These are phyloP conservation scores for Sorex maritimensis DNA, from an alignment of 2,797 vertebrate species.

Conservation along the genomic window DNA sequence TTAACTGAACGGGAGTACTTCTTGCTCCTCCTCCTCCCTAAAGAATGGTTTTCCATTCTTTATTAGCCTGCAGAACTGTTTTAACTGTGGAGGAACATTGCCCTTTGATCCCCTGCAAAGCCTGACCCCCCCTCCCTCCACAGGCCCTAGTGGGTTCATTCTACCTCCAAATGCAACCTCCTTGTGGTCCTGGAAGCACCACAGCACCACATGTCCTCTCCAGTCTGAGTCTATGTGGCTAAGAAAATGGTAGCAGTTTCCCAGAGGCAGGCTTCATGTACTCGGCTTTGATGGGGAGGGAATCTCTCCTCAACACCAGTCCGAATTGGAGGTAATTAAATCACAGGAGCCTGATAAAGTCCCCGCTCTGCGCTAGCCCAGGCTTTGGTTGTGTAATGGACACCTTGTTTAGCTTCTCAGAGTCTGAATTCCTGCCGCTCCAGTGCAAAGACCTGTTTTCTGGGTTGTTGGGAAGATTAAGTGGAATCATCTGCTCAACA, in stretches of 20 bases:
- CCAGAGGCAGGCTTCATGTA: background rate
- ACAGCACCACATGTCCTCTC: too few relatives aligned
- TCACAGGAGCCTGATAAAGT: background rate
- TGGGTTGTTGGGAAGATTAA: background rate
- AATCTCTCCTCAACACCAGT: background rate
- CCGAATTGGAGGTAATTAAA: background rate
- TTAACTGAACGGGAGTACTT: background rate
- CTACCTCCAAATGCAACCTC: background rate
- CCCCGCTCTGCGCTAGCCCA: background rate
- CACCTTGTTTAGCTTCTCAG: background rate
- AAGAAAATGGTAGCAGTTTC: background rate
- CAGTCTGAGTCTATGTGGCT: background rate
- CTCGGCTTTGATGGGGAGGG: background rate
- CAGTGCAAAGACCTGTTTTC: background rate
- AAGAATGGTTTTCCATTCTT: background rate
- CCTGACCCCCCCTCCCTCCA: background rate
- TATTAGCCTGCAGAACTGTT: background rate
- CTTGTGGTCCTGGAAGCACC: background rate
- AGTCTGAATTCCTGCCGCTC: background rate
- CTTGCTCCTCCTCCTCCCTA: background rate
- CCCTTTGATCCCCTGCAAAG: background rate
- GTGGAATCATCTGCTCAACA: background rate
- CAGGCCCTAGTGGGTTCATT: background rate
- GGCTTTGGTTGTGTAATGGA: background rate
- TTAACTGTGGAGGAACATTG: background rate